Conservation (phyloP, 2,797 vertebrate genomes). For the Sternarchorhynchus goeldii region DNA sequence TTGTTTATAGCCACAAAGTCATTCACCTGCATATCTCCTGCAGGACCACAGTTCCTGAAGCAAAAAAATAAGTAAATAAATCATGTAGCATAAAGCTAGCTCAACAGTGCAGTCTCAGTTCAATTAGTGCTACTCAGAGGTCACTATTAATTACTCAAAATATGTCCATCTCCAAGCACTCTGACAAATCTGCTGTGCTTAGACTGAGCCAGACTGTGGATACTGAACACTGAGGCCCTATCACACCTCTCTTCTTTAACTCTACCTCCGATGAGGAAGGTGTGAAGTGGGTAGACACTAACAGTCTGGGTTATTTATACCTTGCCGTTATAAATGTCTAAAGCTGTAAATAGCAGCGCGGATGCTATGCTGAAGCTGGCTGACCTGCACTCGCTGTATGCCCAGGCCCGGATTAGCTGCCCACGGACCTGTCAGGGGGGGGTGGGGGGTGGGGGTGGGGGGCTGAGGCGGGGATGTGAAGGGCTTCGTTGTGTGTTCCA, state of each 20-base stretch:
- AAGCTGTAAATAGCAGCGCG: slow-evolving; percentile 11
- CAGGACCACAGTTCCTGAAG: too few species aligned
- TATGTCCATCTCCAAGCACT: too few species aligned
- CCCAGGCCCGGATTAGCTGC: neutral
- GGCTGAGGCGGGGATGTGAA: neutral
- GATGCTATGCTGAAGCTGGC: neutral
- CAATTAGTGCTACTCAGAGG: too few species aligned
- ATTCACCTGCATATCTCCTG: too few species aligned
- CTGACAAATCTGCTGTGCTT: neutral
- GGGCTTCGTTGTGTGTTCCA: neutral
- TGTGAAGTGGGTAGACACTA: slow-evolving; percentile 28
- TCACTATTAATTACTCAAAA: too few species aligned
- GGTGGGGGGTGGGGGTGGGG: too few species aligned
- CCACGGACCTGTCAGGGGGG: neutral
- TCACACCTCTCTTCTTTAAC: neutral
- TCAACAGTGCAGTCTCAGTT: too few species aligned
- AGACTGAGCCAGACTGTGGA: neutral
- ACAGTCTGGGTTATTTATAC: slow-evolving; percentile 2
- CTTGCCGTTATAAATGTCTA: slow-evolving; percentile 34
- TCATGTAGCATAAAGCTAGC: too few species aligned
- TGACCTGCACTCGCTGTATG: neutral
- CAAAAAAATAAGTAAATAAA: too few species aligned
- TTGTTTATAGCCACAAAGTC: too few species aligned
- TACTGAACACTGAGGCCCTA: neutral
- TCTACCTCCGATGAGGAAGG: slow-evolving; percentile 9